Percentiles rank a stretch among this genome's conserved stretches.
Evolutionary conservation across 2,797 vertebrate species (phyloP).

Genomic region (Notoglanidium macrostoma): DNA sequence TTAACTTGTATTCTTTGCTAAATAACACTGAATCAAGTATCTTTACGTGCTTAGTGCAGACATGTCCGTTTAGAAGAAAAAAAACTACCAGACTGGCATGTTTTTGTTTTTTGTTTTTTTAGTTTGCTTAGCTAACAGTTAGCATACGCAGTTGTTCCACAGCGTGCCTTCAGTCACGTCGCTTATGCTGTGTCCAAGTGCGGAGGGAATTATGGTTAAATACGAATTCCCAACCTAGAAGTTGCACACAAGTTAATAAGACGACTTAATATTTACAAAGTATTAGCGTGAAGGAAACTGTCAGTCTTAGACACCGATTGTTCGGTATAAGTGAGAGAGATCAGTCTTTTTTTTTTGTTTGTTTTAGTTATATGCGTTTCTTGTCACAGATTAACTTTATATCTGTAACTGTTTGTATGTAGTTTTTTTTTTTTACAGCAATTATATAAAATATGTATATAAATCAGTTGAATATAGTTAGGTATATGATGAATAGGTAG

Average conservation of each 20-base stretch:
- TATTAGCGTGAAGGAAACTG: too few relatives aligned
- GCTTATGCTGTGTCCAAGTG: background rate
- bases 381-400: background rate
- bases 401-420: too few relatives aligned
- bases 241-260: background rate
- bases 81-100: too few relatives aligned
- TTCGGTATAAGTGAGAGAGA: background rate
- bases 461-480: background rate
- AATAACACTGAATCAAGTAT: background rate
- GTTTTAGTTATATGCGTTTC: background rate
- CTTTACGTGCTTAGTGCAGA: background rate
- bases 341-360: background rate
- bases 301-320: background rate
- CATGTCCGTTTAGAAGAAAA: background rate
- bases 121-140: slow-evolving; percentile 17
- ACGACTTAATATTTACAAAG: too few relatives aligned
- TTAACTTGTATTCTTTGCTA: background rate
- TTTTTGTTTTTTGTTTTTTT: background rate
- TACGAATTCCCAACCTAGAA: background rate
- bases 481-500: background rate
- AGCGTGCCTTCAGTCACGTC: slow-evolving; percentile 41
- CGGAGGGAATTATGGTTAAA: background rate
- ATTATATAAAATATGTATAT: background rate
- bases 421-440: background rate
- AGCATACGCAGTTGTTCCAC: slow-evolving; percentile 48